Evolutionary conservation across 23 tunicate species (phyloP).

Genomic region (Corella eumyota): DNA sequence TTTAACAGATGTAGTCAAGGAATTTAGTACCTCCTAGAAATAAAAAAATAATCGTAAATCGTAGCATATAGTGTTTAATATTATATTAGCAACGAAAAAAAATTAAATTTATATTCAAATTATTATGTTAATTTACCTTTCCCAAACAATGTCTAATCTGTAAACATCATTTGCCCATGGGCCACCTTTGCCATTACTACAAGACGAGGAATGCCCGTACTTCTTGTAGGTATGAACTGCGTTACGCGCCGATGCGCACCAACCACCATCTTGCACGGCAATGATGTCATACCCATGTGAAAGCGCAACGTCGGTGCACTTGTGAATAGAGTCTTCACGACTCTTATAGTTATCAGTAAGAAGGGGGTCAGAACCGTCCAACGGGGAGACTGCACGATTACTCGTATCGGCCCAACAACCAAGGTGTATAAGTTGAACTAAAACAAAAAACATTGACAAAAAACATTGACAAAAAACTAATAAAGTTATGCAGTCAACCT

Average conservation of each 20-base stretch:
- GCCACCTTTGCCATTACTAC: constrained; percentile 19
- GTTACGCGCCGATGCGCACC: constrained; percentile 6
- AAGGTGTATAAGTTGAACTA: background rate
- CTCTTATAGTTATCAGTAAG: background rate
- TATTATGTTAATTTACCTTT: constrained; percentile 2
- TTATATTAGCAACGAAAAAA: too few relatives aligned
- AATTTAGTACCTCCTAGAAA: too few relatives aligned
- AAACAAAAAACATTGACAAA: too few relatives aligned
- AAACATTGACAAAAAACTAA: too few relatives aligned
- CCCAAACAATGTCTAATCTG: background rate
- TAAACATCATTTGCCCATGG: constrained; percentile 2
- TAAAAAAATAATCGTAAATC: too few relatives aligned
- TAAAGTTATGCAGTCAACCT: too few relatives aligned
- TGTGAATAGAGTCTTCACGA: constrained; percentile 11
- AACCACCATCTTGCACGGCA: constrained; percentile 12
- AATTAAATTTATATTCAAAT: too few relatives aligned
- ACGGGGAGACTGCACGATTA: background rate
- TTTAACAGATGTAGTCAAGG: too few relatives aligned
- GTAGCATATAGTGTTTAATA: too few relatives aligned
- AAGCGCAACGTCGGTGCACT: constrained; percentile 10
- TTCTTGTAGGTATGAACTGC: constrained; percentile 8
- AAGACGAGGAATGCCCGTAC: background rate
- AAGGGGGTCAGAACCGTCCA: constrained; percentile 4
- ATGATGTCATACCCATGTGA: constrained; percentile 15
- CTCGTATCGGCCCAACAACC: constrained; percentile 5